Conservation (phyloP, 2,797 vertebrate genomes). For the Mastacembelus armatus region DNA sequence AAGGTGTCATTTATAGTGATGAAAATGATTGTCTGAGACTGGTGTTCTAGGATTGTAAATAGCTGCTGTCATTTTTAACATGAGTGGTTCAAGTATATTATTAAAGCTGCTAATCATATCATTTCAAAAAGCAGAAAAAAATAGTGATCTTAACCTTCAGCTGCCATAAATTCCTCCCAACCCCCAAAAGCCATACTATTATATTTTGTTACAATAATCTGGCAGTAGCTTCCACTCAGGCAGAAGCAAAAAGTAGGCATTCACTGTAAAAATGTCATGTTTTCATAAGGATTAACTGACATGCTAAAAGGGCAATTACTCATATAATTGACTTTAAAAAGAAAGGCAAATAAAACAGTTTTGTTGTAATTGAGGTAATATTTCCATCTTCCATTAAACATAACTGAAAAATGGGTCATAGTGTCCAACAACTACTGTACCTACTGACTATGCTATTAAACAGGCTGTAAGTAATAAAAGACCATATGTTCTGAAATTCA, state of each 20-base stretch:
- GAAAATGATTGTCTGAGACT: no score
- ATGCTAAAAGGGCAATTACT: conserved; percentile 4
- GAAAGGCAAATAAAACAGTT: neutral
- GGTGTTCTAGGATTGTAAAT: no score
- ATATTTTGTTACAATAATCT: conserved; percentile 10
- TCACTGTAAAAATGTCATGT: neutral
- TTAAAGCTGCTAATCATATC: conserved; percentile 9
- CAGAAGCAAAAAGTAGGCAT: neutral
- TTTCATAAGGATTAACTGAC: conserved; percentile 1
- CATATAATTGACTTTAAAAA: neutral
- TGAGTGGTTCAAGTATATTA: neutral
- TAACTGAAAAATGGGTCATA: neutral
- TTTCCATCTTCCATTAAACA: conserved; percentile 6
- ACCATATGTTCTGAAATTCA: neutral
- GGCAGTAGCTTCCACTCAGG: neutral
- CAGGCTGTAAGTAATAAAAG: conserved; percentile 3
- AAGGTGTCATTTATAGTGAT: no score
- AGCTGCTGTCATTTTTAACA: neutral
- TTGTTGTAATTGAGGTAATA: neutral
- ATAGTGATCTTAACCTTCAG: neutral
- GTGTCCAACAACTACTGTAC: neutral
- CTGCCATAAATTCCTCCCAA: conserved; percentile 1
- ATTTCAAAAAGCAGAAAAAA: neutral
- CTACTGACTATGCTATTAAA: neutral
- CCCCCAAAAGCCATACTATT: neutral